phyloP scores from a whole-genome alignment of 2,888 invertebrate genomes.

The Hirtodrosophila trivittata region DNA sequence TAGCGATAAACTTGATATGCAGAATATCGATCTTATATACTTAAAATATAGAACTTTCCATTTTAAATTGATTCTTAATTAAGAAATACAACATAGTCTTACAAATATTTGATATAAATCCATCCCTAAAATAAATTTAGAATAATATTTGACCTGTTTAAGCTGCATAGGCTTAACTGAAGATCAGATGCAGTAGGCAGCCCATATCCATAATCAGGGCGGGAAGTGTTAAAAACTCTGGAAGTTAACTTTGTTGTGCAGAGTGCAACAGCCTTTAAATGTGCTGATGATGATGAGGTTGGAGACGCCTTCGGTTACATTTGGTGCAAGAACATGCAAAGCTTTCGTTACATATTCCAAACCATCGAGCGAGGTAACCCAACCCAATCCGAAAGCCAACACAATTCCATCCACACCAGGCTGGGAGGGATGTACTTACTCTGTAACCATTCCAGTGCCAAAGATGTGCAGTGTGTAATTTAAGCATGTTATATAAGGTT shows the following conservation, averaged over 20 bases:
- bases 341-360: conserved; percentile 46
- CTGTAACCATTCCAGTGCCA: conserved; percentile 38
- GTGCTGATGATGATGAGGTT: conserved; percentile 19
- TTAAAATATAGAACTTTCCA: too few relatives aligned
- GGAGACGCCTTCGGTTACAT: conserved; percentile 36
- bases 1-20: too few relatives aligned
- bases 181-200: not conserved
- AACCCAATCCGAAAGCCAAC: conserved; percentile 25
- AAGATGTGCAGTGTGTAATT: conserved; percentile 49
- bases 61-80: too few relatives aligned
- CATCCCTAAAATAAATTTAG: too few relatives aligned
- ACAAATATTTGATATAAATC: too few relatives aligned
- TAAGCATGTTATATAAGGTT: conserved; percentile 57
- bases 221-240: too few relatives aligned
- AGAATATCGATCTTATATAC: too few relatives aligned
- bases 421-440: conserved; percentile 21
- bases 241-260: not conserved
- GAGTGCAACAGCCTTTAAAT: conserved; percentile 56
- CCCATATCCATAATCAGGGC: too few relatives aligned
- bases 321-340: conserved; percentile 51
- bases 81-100: too few relatives aligned
- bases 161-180: not conserved
- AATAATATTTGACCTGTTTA: too few relatives aligned
- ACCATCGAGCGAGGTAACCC: conserved; percentile 37
- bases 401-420: not conserved